These are phyloP conservation scores for Campoletis sonorensis DNA, from an alignment of 1,140 invertebrate genomes.

Conservation along the genomic window DNA sequence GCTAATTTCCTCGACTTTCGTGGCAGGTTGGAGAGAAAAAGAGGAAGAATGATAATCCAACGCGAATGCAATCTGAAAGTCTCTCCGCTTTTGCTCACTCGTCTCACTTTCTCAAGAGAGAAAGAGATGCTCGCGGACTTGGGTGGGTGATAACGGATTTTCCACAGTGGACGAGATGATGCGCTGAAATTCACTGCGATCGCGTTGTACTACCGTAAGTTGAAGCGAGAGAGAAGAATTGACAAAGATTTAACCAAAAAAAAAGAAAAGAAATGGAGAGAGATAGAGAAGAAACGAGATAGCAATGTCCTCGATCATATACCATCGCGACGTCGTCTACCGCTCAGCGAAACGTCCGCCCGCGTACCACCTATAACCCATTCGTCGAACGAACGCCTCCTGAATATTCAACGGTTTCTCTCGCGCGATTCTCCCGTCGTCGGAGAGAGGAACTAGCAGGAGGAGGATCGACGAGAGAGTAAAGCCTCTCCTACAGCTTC, in stretches of 20 bases:
- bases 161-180: constrained; percentile 30
- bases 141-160: constrained; percentile 10
- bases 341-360: constrained; percentile 40
- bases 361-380: constrained; percentile 51
- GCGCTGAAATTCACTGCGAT: constrained; percentile 10
- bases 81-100: background rate
- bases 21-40: constrained; percentile 28
- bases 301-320: constrained; percentile 35
- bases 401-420: constrained; percentile 62
- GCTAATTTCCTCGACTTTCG: constrained; percentile 64
- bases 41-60: constrained; percentile 30
- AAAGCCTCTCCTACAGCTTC: background rate
- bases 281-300: background rate
- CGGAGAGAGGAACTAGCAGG: background rate
- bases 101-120: background rate
- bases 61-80: constrained; percentile 31
- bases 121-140: background rate
- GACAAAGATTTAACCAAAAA: no score
- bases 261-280: no score
- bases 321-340: constrained; percentile 39
- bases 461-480: background rate
- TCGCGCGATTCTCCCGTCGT: constrained; percentile 34
- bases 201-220: background rate
- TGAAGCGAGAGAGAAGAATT: background rate
- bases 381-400: constrained; percentile 58